phyloP scores from a whole-genome alignment of 2,797 vertebrate species.

The Lepus oiostolus region DNA sequence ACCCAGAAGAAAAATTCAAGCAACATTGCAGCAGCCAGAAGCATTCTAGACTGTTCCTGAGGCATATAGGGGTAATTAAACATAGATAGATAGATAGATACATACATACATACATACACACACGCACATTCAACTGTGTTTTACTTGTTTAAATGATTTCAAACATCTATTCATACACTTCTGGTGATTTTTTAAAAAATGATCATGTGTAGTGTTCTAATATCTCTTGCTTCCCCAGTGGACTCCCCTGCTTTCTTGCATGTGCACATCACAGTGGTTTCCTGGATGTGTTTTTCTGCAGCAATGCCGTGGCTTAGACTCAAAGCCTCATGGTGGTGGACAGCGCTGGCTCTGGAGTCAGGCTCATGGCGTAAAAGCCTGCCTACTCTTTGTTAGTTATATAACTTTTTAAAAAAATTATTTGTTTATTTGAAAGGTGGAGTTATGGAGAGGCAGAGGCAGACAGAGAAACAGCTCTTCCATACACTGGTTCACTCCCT shows the following conservation, averaged over 20 bases:
- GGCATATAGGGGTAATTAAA: not conserved
- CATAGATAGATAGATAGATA: too few relatives aligned
- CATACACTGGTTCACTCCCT: too few relatives aligned
- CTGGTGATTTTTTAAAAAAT: not conserved
- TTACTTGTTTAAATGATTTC: not conserved
- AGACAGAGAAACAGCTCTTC: too few relatives aligned
- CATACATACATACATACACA: too few relatives aligned
- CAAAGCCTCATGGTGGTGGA: not conserved
- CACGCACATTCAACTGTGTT: too few relatives aligned
- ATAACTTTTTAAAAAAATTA: not conserved
- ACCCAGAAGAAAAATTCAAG: not conserved
- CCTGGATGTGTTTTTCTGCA: not conserved
- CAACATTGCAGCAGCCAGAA: not conserved
- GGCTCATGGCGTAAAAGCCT: not conserved
- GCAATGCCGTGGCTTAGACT: not conserved
- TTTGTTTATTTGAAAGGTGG: too few relatives aligned
- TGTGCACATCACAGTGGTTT: not conserved
- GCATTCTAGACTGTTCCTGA: not conserved
- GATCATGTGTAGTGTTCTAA: not conserved
- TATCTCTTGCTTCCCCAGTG: not conserved
- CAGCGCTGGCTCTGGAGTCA: not conserved
- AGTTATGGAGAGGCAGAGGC: too few relatives aligned
- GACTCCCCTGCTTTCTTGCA: not conserved
- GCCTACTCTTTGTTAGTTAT: not conserved
- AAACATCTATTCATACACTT: not conserved